phyloP scores from a whole-genome alignment of 2,888 invertebrate genomes.

The Acanthosepion esculentum region DNA sequence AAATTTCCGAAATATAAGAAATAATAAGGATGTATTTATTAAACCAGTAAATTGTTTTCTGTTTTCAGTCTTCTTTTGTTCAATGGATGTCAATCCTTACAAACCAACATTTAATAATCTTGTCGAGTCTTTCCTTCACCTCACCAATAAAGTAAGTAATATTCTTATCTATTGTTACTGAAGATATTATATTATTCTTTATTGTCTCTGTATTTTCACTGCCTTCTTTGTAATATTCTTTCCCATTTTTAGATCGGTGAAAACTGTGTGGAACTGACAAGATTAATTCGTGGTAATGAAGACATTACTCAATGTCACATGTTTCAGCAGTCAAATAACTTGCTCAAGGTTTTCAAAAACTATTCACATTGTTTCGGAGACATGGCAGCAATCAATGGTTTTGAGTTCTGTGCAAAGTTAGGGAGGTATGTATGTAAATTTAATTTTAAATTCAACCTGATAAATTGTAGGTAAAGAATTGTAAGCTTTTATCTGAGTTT shows the following conservation, averaged over 20 bases:
- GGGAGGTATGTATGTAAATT: slow-evolving; percentile 63
- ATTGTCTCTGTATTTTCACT: not conserved
- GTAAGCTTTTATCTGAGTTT: no score
- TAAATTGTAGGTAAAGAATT: not conserved
- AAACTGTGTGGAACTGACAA: slow-evolving; percentile 63
- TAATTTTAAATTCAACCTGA: not conserved
- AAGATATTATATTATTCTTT: not conserved
- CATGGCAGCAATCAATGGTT: slow-evolving; percentile 71
- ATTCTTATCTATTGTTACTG: not conserved
- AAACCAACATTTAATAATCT: slow-evolving; percentile 62
- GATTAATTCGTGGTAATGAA: slow-evolving; percentile 57
- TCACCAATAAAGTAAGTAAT: slow-evolving; percentile 61
- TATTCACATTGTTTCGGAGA: slow-evolving; percentile 69
- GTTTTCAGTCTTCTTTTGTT: slow-evolving; percentile 63
- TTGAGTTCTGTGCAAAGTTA: slow-evolving; percentile 68
- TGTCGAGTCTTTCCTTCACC: slow-evolving; percentile 58
- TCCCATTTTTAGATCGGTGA: slow-evolving; percentile 62
- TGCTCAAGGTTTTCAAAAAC: slow-evolving; percentile 61
- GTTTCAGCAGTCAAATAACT: slow-evolving; percentile 60
- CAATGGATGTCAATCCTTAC: slow-evolving; percentile 64
- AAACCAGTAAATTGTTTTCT: not conserved
- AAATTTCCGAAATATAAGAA: no score
- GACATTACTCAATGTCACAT: slow-evolving; percentile 56
- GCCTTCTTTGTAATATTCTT: not conserved
- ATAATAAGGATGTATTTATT: no score